Base-by-base conservation (phyloP, 2,113 vertebrate species). In the Peucedramus taeniatus region DNA sequence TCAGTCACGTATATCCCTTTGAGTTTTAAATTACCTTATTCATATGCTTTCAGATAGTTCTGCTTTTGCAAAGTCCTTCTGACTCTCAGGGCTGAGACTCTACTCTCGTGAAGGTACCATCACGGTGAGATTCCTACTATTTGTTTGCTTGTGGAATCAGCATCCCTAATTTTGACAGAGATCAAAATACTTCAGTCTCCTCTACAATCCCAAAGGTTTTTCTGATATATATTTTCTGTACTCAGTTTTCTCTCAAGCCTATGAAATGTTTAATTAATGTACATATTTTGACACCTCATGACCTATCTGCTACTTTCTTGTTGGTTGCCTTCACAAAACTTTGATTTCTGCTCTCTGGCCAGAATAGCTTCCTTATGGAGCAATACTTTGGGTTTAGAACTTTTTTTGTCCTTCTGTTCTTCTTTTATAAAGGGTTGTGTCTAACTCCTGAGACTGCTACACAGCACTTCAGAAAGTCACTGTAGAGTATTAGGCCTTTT, bases 21-120 rank as follows among this genome's bases (percentile, higher is more conserved):
- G 51, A 84, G 30, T 93, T 95, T 92, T 85, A 80, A 88, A 74
- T 80, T 90, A 66, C 56, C 27, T 87, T 81, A 70, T 84, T 88
- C n/a, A 11, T 85, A 64, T 61, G 20, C 53, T 72, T 90, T 93
- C 44, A 72, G 70, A 69, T 61, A 75, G 49, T 74, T 83, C 31
- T 83, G 31, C 37, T 82, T 85, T 80, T 90, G 49, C n/a, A 35
- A 95, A 87, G 57, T 42, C 40, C 44, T 40, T 57, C 35, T 63
- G 2, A 1, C 83, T 92, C 39, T 72, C 33, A 30, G 28, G 14
- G 15, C 50, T 85, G 59, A 85, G 69, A 65, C 45, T n/a, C 26
- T 53, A 11, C 44, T 64, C 11, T 50, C 23, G 51, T 15, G 51
- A 75, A 87, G 74, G 59, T 72, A 11, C 45, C 39, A 74, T 49